These are phyloP conservation scores for Melanotaenia nigrans DNA, from an alignment of 2,797 vertebrate species.

Conservation along the genomic window DNA sequence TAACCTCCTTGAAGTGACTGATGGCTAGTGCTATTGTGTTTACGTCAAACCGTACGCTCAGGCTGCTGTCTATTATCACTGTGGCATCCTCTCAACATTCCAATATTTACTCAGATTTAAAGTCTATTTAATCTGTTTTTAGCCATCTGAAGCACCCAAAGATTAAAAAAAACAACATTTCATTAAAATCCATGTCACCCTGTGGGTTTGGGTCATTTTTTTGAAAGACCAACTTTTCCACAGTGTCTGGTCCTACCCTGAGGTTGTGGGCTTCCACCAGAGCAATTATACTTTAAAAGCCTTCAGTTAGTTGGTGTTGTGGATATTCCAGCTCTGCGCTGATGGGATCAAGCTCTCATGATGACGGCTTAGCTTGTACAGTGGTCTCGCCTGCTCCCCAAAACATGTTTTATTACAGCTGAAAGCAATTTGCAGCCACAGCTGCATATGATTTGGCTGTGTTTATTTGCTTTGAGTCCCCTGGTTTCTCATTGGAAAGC, in stretches of 20 bases:
- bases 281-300: constrained; percentile 52
- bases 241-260: constrained; percentile 31
- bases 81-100: constrained; percentile 6
- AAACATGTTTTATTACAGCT: constrained; percentile 69
- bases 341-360: constrained; percentile 64
- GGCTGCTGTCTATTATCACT: constrained; percentile 38
- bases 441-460: constrained; percentile 63
- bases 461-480: constrained; percentile 71
- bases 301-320: constrained; percentile 40
- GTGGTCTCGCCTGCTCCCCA: constrained; percentile 48
- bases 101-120: constrained; percentile 48
- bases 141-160: constrained; percentile 19
- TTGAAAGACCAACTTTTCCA: constrained; percentile 33
- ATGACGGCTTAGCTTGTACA: constrained; percentile 52
- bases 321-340: constrained; percentile 58
- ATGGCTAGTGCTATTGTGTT: constrained; percentile 43
- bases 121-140: constrained; percentile 33
- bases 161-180: constrained; percentile 16
- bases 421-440: constrained; percentile 67
- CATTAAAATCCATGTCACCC: constrained; percentile 38
- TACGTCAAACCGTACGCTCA: constrained; percentile 33
- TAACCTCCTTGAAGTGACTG: constrained; percentile 60
- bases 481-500: constrained; percentile 56
- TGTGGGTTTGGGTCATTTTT: constrained; percentile 44
- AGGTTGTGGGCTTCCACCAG: constrained; percentile 41